Evolutionary conservation across 2,113 vertebrate species (phyloP), one percentile per base, ranked within the genome.

Genomic region (Electrona antarctica): DNA sequence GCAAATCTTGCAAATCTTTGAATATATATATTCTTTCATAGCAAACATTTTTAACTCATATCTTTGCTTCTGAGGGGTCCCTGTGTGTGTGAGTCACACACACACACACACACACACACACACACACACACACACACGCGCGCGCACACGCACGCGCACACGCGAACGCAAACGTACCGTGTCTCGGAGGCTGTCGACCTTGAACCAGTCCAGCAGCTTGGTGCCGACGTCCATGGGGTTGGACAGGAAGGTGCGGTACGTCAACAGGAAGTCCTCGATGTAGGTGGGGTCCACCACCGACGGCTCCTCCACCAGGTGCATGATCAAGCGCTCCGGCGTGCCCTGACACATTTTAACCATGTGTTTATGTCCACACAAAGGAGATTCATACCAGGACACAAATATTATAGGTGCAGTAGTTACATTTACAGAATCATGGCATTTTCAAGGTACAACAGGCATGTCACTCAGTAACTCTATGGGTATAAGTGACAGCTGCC

Each of bases 241-340:
- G 64, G 93, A 92, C 73, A 98, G 93, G 91, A 99, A 99, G 1
- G 97, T 98, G 80, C 97, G 94, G 61, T 97, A 97, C 0, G 97
- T 98, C 71, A 98, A 74, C 11, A 99, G 93, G 84, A 99, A 99
- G 94, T 99, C 97, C 88, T 99, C 97, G 0, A 99, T 97, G 76
- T 98, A 99, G 12, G 97, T 99, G 77, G 97, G 97, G 86, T 99
- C 97, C 79, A 99, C 97, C 76, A 99, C 95, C 0, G 97, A 98
- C 46, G 98, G 97, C 60, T 98, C 97, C 88, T 99, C 97, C 92
- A 99, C 96, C 85, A 99, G 93, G 86, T 98, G 97, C 94, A 95
- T 95, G 88, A 98, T 97, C 80, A 99, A 93, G 73, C 96, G 94
- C 86, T 98, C 97, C 0, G 97, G 96, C 61, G 97, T 98, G 82